Evolutionary conservation across 2,797 vertebrate genomes (phyloP).

Genomic region (Nasua narica): DNA sequence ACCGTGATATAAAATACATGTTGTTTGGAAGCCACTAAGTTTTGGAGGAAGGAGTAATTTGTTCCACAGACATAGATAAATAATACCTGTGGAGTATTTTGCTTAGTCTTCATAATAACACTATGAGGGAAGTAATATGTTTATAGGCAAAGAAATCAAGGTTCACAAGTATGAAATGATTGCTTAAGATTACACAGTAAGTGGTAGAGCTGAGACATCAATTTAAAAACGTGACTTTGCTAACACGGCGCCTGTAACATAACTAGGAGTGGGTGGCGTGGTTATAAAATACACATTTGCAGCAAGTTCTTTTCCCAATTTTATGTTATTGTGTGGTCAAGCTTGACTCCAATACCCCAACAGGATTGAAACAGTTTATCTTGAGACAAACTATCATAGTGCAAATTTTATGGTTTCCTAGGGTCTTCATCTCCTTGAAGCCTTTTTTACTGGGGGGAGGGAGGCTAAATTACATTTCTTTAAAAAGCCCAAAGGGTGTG

Average conservation of each 20-base stretch:
- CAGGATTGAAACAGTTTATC: slow-evolving; percentile 32
- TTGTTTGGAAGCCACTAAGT: not conserved
- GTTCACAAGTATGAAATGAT: not conserved
- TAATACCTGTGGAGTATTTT: not conserved
- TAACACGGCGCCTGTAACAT: not conserved
- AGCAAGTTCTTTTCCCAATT: not conserved
- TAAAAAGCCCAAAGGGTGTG: slow-evolving; percentile 61
- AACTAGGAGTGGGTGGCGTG: not conserved
- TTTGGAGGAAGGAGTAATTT: not conserved
- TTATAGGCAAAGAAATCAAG: not conserved
- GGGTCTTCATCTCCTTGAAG: slow-evolving; percentile 70
- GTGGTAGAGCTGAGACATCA: not conserved
- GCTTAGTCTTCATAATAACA: not conserved
- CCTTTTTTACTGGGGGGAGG: slow-evolving; percentile 35
- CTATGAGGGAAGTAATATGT: not conserved
- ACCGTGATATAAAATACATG: not conserved
- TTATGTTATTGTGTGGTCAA: not conserved
- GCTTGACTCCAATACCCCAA: not conserved
- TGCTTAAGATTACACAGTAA: not conserved
- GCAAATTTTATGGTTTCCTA: slow-evolving; percentile 34
- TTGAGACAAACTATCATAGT: slow-evolving; percentile 31
- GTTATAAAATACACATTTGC: not conserved
- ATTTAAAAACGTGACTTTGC: not conserved
- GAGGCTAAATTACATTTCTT: slow-evolving; percentile 75
- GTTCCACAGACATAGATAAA: not conserved